Conservation (phyloP, 2,797 vertebrate genomes). For the Rachycentron canadum region DNA sequence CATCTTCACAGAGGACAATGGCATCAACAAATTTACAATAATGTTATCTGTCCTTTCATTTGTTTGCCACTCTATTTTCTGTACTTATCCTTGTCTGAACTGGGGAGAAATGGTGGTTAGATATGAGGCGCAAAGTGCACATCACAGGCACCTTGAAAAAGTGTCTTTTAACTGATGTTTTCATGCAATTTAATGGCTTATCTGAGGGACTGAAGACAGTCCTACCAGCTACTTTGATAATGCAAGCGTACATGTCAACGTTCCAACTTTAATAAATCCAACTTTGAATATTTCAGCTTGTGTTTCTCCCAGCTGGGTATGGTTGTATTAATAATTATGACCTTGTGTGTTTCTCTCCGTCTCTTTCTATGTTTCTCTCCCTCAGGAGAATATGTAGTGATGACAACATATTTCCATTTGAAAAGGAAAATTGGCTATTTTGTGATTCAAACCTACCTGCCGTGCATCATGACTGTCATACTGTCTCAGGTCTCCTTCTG, state of each 20-base stretch:
- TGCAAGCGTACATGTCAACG: constrained; percentile 23
- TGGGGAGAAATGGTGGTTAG: neutral
- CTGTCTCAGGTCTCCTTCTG: constrained; percentile 99
- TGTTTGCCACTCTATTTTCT: neutral
- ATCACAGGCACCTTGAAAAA: neutral
- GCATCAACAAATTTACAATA: neutral
- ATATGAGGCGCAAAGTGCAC: neutral
- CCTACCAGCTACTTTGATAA: constrained; percentile 29
- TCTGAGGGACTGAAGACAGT: constrained; percentile 10
- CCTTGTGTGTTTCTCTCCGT: constrained; percentile 59
- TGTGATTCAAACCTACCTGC: constrained; percentile 99
- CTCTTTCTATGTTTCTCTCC: constrained; percentile 63
- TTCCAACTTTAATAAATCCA: constrained; percentile 56
- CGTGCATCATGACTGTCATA: constrained; percentile 99
- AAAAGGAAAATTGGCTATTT: constrained; percentile 99
- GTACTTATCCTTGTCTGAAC: neutral
- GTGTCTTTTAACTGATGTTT: constrained; percentile 2
- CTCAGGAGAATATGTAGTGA: constrained; percentile 97
- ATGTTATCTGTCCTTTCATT: neutral
- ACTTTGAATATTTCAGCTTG: constrained; percentile 69
- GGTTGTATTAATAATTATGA: constrained; percentile 76
- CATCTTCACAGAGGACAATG: neutral
- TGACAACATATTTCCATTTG: constrained; percentile 99
- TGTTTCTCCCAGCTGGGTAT: constrained; percentile 56
- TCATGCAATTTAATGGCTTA: constrained; percentile 14